These are phyloP conservation scores for Doryteuthis pealeii DNA, from an alignment of 1,140 invertebrate genomes.

Conservation along the genomic window DNA sequence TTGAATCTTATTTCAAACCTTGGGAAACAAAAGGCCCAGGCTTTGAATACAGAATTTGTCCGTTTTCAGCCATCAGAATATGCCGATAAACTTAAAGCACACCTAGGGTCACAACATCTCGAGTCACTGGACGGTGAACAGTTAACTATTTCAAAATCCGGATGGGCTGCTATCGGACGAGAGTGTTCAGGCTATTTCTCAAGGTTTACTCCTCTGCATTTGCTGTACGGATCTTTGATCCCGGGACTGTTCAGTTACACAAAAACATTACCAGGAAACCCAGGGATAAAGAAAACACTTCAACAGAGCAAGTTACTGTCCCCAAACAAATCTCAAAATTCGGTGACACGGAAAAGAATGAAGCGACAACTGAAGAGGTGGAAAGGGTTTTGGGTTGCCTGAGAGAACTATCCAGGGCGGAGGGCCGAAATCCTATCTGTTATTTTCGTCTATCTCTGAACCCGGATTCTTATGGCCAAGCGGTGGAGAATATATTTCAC, in stretches of 20 bases:
- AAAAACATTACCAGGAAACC: slow-evolving; percentile 20
- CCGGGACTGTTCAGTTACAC: slow-evolving; percentile 17
- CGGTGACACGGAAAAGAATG: slow-evolving; percentile 35
- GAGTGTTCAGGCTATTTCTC: not conserved
- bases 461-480: slow-evolving; percentile 69
- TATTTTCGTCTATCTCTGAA: slow-evolving; percentile 72
- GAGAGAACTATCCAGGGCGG: slow-evolving; percentile 22
- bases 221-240: slow-evolving; percentile 8
- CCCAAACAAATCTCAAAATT: slow-evolving; percentile 39
- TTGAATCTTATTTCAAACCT: slow-evolving; percentile 31
- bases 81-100: slow-evolving; percentile 26
- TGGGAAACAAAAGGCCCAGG: slow-evolving; percentile 38
- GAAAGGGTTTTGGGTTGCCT: slow-evolving; percentile 36
- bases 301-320: slow-evolving; percentile 37
- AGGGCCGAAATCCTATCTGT: slow-evolving; percentile 61
- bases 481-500: slow-evolving; percentile 76
- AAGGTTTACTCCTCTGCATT: not conserved
- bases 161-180: not conserved
- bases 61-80: slow-evolving; percentile 36
- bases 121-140: slow-evolving; percentile 17
- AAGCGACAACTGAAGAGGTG: slow-evolving; percentile 47
- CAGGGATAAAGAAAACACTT: slow-evolving; percentile 28
- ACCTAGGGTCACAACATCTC: not conserved
- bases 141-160: not conserved
- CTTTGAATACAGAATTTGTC: slow-evolving; percentile 38